phyloP scores from a whole-genome alignment of 2,888 invertebrate species.

The Pristionchus maxplancki region DNA sequence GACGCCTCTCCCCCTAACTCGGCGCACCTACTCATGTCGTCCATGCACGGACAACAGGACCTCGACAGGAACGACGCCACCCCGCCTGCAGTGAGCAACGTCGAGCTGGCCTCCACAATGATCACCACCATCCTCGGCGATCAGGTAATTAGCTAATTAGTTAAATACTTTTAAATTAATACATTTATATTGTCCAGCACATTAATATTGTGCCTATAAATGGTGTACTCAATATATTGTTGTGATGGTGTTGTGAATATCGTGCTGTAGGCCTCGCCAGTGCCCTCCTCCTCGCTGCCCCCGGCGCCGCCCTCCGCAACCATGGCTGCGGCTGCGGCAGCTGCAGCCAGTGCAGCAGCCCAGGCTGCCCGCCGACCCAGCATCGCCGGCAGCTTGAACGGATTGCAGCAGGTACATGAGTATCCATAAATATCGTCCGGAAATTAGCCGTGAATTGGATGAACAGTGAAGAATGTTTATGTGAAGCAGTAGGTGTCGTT shows the following conservation, averaged over 20 bases:
- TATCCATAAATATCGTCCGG: too few relatives aligned
- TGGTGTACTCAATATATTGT: too few relatives aligned
- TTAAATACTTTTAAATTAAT: not conserved
- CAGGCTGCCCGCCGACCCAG: slow-evolving; percentile 6
- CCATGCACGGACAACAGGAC: slow-evolving; percentile 59
- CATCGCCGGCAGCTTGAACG: slow-evolving; percentile 13
- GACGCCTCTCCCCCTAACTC: slow-evolving; percentile 43
- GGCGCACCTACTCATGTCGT: slow-evolving; percentile 56
- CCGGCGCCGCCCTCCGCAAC: not conserved
- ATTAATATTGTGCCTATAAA: too few relatives aligned
- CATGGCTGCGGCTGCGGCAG: not conserved
- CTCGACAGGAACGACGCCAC: slow-evolving; percentile 71
- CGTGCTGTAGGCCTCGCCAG: slow-evolving; percentile 54
- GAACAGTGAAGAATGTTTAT: slow-evolving; percentile 51
- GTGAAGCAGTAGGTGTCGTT: too few relatives aligned
- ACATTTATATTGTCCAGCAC: too few relatives aligned
- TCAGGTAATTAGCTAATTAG: slow-evolving; percentile 46
- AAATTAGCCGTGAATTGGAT: not conserved
- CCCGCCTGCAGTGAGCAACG: slow-evolving; percentile 72
- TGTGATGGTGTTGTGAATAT: not conserved
- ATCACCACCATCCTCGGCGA: slow-evolving; percentile 69
- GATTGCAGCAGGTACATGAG: slow-evolving; percentile 47
- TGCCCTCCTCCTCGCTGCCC: slow-evolving; percentile 57
- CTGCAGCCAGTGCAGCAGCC: not conserved
- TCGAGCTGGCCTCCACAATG: slow-evolving; percentile 69